Conservation (phyloP, 1,140 invertebrate species). For the Heliothis subflexa region DNA sequence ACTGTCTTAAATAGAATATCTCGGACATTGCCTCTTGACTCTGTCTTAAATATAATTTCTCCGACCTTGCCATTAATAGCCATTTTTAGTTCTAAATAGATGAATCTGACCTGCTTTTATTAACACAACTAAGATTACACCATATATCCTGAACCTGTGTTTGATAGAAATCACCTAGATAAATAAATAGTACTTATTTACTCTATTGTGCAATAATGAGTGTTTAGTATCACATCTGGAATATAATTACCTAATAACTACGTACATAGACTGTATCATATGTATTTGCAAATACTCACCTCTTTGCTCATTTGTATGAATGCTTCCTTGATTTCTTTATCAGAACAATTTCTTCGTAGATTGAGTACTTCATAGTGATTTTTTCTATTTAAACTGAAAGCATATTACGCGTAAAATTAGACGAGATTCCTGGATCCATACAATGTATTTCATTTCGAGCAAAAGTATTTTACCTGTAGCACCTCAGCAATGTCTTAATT, state of each 20-base stretch:
- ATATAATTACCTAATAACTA: conserved; percentile 34
- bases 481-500: conserved; percentile 61
- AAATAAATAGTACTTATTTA: no score
- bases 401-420: conserved; percentile 38
- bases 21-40: no score
- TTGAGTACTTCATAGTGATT: conserved; percentile 87
- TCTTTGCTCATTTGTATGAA: conserved; percentile 87
- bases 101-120: no score
- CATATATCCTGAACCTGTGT: no score
- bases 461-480: conserved; percentile 64
- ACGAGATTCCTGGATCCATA: neutral
- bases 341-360: conserved; percentile 82
- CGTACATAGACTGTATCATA: conserved; percentile 3
- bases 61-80: neutral
- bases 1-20: no score
- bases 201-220: neutral
- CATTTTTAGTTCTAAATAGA: no score
- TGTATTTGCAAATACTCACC: conserved; percentile 66
- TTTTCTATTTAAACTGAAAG: conserved; percentile 72
- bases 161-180: no score
- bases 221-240: neutral
- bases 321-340: conserved; percentile 87
- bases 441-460: neutral
- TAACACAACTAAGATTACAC: no score
- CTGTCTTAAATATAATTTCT: neutral